Base-by-base conservation (phyloP, 2,797 vertebrate genomes). In the Acanthopagrus latus region DNA sequence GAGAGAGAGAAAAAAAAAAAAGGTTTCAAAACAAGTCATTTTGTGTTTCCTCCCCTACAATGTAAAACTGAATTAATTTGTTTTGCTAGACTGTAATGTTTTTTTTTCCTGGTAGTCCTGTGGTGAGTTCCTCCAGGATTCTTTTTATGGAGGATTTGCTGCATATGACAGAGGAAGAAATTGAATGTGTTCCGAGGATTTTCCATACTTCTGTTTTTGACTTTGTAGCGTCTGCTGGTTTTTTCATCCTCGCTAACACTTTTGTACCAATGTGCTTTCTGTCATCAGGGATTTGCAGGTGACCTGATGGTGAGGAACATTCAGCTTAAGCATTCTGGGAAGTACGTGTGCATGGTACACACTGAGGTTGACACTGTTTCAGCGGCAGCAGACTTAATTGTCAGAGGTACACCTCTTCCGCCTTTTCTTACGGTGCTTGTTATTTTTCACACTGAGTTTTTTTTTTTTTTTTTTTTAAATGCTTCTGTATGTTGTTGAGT, bases 241-340 rank as follows among this genome's bases (percentile, higher is more conserved):
- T 57, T 71, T 71, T 74, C 41, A 52, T 25, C 27, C 25, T 51
- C 46, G 64, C n/a, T 1, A 0, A 55, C 38, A 21, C 46, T 73
- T 77, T 57, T n/a, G 44, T 58, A 10, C 9, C 0, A 63, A 10
- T 73, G 4, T 79, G 46, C 85, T 46, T 87, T 41, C 38, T 86
- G 57, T 93, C 86, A 67, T 58, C 66, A 98, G 97, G 96, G 95
- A 86, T 96, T 96, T 82, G 87, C 93, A 64, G 97, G 97, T 74
- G 97, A 97, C 92, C 91, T 99, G 90, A 97, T 98, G 97, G 94
- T 97, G 90, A 95, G 96, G 84, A 97, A 96, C 78, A 95, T 98
- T 84, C 96, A 98, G 79, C 90, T 97, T 2, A 95, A 95, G 83
- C 96, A 97, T 83, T 96, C 96, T 64, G 97, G 97, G 88, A 97